Evolutionary conservation across 2,888 invertebrate species (phyloP).

Genomic region (Drosophila longiperda): DNA sequence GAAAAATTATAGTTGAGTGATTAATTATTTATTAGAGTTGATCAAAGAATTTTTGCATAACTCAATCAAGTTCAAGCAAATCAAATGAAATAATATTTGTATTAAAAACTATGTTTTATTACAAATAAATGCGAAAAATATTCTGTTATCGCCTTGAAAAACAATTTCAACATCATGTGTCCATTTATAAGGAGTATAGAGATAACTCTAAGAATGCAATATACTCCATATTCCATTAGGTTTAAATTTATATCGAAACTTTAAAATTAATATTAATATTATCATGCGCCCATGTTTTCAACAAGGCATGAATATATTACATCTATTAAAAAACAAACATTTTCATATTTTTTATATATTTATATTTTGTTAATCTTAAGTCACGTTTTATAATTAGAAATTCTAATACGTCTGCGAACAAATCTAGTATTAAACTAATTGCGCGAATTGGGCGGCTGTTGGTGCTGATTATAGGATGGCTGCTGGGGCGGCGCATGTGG

Average conservation of each 20-base stretch:
- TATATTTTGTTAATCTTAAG: not conserved
- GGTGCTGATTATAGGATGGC: constrained; percentile 33
- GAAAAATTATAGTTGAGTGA: not conserved
- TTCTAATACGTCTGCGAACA: not conserved
- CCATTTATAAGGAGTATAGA: not conserved
- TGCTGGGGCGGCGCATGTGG: constrained; percentile 26
- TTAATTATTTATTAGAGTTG: not conserved
- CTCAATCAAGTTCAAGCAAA: not conserved
- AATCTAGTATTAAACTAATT: constrained; percentile 9
- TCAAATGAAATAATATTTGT: not conserved
- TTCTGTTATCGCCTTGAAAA: not conserved
- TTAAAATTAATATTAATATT: not conserved
- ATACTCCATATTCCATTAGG: not conserved
- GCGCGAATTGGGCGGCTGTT: constrained; percentile 35
- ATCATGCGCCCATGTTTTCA: not conserved
- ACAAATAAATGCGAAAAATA: not conserved
- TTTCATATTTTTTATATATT: not conserved
- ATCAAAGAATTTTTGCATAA: not conserved
- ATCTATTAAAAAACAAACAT: not conserved
- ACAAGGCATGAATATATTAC: not conserved
- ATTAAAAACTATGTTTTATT: not conserved
- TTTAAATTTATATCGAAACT: not conserved
- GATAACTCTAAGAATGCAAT: not conserved
- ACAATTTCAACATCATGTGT: not conserved
- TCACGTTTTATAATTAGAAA: not conserved